A percentile compares a stretch with the other conserved stretches of the same genome.
Evolutionary conservation across 2,888 invertebrate species (phyloP).

Genomic region (Agrypnus murinus): DNA sequence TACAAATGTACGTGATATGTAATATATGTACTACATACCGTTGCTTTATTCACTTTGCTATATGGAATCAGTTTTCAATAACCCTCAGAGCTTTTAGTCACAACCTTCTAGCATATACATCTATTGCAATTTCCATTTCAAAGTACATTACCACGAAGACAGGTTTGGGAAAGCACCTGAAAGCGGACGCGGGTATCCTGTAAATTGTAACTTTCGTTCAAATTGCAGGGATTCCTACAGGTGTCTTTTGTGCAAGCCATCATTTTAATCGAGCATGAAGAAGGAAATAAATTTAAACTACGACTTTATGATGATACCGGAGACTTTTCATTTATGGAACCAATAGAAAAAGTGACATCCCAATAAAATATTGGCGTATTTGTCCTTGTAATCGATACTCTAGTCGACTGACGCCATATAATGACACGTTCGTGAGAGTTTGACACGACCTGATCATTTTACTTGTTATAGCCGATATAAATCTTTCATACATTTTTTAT

Average conservation of each 20-base stretch:
- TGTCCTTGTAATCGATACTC: background rate
- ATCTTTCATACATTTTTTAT: too few relatives aligned
- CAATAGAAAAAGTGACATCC: background rate
- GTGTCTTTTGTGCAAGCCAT: slow-evolving; percentile 19
- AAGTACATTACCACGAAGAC: slow-evolving; percentile 7
- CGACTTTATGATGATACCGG: background rate
- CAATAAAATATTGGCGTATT: background rate
- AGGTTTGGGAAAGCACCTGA: background rate
- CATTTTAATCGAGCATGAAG: slow-evolving; percentile 11
- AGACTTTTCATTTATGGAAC: background rate
- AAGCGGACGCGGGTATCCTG: slow-evolving; percentile 9
- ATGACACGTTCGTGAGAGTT: background rate
- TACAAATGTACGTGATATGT: too few relatives aligned
- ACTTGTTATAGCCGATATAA: too few relatives aligned
- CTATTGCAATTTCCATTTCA: slow-evolving; percentile 31
- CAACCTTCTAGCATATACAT: slow-evolving; percentile 19
- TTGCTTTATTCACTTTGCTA: background rate
- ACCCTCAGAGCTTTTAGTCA: slow-evolving; percentile 16
- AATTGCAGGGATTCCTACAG: slow-evolving; percentile 11
- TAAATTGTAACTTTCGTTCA: slow-evolving; percentile 1
- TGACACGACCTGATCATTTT: too few relatives aligned
- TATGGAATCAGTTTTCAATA: slow-evolving; percentile 29
- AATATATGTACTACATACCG: background rate
- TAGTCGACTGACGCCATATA: slow-evolving; percentile 5
- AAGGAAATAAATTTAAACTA: slow-evolving; percentile 4